Conservation (phyloP, 2,888 invertebrate genomes). For the Lepidocyrtinus sp. region DNA sequence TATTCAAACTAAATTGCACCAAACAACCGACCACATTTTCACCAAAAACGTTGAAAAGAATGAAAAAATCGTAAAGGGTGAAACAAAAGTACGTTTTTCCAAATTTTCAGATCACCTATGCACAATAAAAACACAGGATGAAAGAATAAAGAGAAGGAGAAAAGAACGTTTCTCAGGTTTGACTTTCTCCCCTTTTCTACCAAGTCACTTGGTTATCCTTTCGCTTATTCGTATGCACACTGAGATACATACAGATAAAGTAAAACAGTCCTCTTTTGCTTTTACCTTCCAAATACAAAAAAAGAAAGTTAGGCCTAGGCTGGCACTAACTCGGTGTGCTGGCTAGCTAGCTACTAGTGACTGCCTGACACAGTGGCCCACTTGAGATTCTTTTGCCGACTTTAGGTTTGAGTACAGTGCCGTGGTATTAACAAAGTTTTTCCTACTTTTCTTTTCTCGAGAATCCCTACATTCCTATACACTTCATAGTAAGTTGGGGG, state of each 20-base stretch:
- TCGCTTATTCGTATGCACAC: not conserved
- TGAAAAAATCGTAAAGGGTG: not conserved
- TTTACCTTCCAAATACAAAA: not conserved
- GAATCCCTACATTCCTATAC: no score
- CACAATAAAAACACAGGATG: not conserved
- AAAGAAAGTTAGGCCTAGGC: slow-evolving; percentile 39
- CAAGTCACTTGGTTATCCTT: not conserved
- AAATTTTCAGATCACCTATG: not conserved
- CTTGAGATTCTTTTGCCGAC: slow-evolving; percentile 25
- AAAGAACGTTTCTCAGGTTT: not conserved
- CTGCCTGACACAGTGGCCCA: slow-evolving; percentile 53
- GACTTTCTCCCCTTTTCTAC: not conserved
- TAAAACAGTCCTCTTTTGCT: not conserved
- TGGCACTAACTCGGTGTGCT: slow-evolving; percentile 39
- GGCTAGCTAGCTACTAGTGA: slow-evolving; percentile 55
- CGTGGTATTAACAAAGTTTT: not conserved
- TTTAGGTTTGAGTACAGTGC: not conserved
- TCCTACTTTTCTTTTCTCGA: not conserved
- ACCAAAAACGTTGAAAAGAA: not conserved
- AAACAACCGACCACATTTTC: not conserved
- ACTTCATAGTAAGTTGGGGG: not conserved
- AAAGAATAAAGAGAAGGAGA: not conserved
- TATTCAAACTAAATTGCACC: not conserved
- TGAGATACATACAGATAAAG: not conserved
- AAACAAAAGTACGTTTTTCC: not conserved